These are phyloP conservation scores for Xenopus borealis DNA, from an alignment of 2,113 vertebrate genomes.

Conservation along the genomic window DNA sequence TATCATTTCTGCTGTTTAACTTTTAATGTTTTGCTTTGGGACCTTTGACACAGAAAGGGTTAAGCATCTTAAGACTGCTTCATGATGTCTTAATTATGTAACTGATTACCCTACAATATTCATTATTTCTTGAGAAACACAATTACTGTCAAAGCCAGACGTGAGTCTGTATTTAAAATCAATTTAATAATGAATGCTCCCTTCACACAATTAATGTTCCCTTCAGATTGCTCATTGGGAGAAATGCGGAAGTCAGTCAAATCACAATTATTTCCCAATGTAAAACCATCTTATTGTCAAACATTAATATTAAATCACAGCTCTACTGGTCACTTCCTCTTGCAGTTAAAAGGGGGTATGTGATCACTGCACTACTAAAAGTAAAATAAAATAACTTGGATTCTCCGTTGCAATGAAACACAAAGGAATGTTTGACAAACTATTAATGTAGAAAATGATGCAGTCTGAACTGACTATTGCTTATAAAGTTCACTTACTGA, in stretches of 20 bases:
- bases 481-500: too few species aligned
- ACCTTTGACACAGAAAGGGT: background rate
- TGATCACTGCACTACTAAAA: too few species aligned
- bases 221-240: constrained; percentile 1
- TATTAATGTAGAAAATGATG: too few species aligned
- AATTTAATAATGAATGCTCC: constrained; percentile 8
- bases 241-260: background rate
- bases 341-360: background rate
- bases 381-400: too few species aligned
- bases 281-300: background rate
- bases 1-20: too few species aligned
- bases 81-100: background rate
- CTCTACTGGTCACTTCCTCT: background rate
- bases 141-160: constrained; percentile 2
- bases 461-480: too few species aligned
- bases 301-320: background rate
- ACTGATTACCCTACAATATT: constrained; percentile 6
- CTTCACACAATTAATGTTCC: constrained; percentile 3
- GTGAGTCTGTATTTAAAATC: constrained; percentile 8
- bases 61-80: background rate
- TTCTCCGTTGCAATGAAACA: too few species aligned
- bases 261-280: background rate
- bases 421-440: too few species aligned
- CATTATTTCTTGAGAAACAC: constrained; percentile 1
- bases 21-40: background rate